Base-by-base conservation (phyloP, 2,797 vertebrate species). In the Anableps anableps region DNA sequence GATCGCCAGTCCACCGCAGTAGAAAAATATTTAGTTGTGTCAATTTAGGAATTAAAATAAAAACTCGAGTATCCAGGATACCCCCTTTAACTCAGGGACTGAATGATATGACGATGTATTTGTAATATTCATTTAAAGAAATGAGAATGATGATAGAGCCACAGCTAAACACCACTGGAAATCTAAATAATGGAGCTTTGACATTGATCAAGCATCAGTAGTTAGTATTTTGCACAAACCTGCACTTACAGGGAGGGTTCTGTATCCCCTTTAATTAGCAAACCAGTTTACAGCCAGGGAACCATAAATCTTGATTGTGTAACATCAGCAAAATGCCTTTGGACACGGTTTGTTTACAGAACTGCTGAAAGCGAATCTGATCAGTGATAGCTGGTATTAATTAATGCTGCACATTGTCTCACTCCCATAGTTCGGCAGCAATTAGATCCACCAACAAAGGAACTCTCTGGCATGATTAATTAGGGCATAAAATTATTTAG, bases 261-360 rank as follows among this genome's bases (percentile, higher is more conserved):
- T 47, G 68, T 87, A 80, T 89, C 90, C 83, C 72, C 83, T 88
- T 92, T 92, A 83, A 91, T 93, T 94, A 91, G 88, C 80, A 79
- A 86, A 91, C 73, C 85, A 43, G 77, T 88, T 91, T 90, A 84
- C 75, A 80, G 64, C 85, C 83, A 66, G 78, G 60, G 48, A 68
- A 84, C 91, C 88, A 90, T 95, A 93, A 92, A 95, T 95, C 93
- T 93, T 89, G 81, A 89, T 86, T 77, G 80, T 88, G 88, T 89
- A 68, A 68, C 75, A 84, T 93, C 91, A 92, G 93, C 91, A 91
- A 80, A 89, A 85, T 78, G 84, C 81, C 78, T 83, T 88, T 83
- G 78, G 85, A 86, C 85, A 77, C 75, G 75, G 84, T 88, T 91
- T 93, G 85, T 94, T 95, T 90, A 92, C 90, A 73, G 73, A 89